Conservation (phyloP, 2,113 vertebrate species). For the Amazona vittata region DNA sequence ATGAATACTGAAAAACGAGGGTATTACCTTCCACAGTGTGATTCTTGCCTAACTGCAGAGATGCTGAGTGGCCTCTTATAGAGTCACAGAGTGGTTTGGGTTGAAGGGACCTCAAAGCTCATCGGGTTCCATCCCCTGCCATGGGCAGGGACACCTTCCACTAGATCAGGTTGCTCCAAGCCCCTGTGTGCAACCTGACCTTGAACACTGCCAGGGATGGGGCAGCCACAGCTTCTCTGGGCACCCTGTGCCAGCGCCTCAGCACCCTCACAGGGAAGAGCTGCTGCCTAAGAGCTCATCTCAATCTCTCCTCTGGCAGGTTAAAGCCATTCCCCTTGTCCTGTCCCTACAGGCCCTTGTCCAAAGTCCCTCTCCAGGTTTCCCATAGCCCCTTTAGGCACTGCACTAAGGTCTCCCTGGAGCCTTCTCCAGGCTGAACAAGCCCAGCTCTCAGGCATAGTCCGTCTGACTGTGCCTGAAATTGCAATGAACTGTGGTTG, state of each 20-base stretch:
- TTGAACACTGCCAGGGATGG: too few species aligned
- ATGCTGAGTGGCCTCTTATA: background rate
- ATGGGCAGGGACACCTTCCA: background rate
- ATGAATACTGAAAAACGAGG: background rate
- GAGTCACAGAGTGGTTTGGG: background rate
- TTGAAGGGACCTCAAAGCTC: background rate
- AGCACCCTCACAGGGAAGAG: too few species aligned
- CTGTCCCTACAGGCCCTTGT: background rate
- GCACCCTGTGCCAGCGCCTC: too few species aligned
- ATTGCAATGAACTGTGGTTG: background rate
- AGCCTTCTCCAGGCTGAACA: background rate
- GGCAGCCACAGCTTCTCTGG: too few species aligned
- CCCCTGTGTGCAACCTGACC: too few species aligned
- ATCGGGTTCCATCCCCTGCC: background rate
- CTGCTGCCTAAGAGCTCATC: too few species aligned
- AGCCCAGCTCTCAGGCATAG: background rate
- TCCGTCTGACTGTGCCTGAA: background rate
- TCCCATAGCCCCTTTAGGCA: background rate
- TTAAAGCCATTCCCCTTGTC: too few species aligned
- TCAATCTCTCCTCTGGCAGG: too few species aligned
- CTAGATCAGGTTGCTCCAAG: background rate
- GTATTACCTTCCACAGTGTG: background rate
- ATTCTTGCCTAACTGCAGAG: background rate
- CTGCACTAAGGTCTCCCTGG: background rate
- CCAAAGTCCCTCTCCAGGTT: background rate